A percentile compares a stretch with the other conserved stretches of the same genome.
Conservation (phyloP, 2,113 vertebrate species). For the Anguilla rostrata region DNA sequence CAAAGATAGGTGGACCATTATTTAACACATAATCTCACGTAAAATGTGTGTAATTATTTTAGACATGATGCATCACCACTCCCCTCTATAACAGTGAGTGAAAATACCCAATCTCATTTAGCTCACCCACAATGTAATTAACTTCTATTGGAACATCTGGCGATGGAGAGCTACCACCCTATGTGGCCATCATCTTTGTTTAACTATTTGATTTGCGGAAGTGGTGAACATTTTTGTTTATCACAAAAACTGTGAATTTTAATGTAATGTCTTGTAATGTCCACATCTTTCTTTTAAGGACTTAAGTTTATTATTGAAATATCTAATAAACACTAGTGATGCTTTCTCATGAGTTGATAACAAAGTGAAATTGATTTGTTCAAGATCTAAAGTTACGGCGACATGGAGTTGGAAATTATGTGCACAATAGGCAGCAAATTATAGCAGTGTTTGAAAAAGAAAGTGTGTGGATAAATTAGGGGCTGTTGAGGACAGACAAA, state of each 20-base stretch:
- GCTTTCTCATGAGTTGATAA: too few species aligned
- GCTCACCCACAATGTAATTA: slow-evolving; percentile 8
- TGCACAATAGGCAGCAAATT: too few species aligned
- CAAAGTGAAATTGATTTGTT: too few species aligned
- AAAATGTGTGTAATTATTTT: not conserved
- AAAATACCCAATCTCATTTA: slow-evolving; percentile 7
- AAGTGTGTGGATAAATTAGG: too few species aligned
- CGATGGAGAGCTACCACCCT: not conserved
- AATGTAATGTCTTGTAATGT: not conserved
- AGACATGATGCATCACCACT: slow-evolving; percentile 11
- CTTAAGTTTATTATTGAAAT: too few species aligned
- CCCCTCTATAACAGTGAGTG: not conserved
- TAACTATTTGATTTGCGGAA: not conserved
- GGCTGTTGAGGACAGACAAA: too few species aligned
- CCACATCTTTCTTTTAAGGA: not conserved
- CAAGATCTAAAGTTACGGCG: too few species aligned
- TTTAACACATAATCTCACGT: not conserved
- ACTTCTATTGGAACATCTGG: not conserved
- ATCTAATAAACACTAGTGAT: too few species aligned
- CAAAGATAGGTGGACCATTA: not conserved
- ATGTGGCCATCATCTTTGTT: not conserved
- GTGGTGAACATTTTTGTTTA: not conserved
- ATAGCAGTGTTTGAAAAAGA: too few species aligned
- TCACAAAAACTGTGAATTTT: too few species aligned
- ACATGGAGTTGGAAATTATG: too few species aligned